phyloP scores from a whole-genome alignment of 2,888 invertebrate species.

The Euzophera pinguis region DNA sequence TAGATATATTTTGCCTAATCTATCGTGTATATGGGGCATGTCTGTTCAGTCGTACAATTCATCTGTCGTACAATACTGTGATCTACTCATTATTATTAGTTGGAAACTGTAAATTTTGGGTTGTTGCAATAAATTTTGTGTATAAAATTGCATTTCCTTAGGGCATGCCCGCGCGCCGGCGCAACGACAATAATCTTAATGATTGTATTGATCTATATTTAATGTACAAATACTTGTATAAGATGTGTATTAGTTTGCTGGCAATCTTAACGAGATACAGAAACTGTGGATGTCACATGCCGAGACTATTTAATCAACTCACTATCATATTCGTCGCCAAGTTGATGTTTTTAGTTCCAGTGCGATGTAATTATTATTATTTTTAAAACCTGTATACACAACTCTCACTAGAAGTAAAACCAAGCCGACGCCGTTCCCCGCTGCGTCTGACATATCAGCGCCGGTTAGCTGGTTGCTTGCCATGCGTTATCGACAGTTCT shows the following conservation, averaged over 20 bases:
- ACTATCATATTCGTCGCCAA: neutral
- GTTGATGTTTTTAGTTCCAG: no score
- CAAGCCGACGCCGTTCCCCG: neutral
- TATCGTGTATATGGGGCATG: conserved; percentile 53
- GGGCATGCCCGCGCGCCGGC: conserved; percentile 36
- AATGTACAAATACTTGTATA: conserved; percentile 51
- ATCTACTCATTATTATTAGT: conserved; percentile 41
- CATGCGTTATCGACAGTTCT: neutral
- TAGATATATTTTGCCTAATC: conserved; percentile 44
- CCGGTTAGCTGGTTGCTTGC: neutral
- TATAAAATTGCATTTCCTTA: conserved; percentile 56
- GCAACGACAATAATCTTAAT: conserved; percentile 26
- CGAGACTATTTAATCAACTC: neutral
- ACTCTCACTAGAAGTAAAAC: no score
- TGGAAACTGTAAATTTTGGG: conserved; percentile 66
- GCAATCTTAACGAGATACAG: conserved; percentile 4
- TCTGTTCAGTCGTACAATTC: conserved; percentile 26
- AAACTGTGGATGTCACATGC: neutral
- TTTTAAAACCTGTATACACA: no score
- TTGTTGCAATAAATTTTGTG: conserved; percentile 72
- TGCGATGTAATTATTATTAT: no score
- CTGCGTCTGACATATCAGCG: neutral
- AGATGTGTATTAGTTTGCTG: conserved; percentile 26
- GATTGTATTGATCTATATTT: conserved; percentile 30
- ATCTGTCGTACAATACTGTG: conserved; percentile 21